Conservation (phyloP, 2,888 invertebrate species). For the Agonopterix arenella region DNA sequence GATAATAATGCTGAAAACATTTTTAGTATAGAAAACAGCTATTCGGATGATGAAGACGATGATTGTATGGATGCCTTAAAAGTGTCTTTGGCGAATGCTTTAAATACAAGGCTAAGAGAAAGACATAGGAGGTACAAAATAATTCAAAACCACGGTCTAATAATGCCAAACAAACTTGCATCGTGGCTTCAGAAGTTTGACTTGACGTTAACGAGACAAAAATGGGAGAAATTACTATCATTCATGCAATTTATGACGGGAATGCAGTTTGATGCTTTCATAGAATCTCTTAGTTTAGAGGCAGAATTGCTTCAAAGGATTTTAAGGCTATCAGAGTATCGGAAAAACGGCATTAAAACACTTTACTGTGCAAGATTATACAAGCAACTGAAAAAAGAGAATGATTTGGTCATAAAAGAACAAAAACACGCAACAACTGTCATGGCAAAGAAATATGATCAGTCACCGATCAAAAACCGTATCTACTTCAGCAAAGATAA, state of each 20-base stretch:
- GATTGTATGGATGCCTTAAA: conserved; percentile 80
- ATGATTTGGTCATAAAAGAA: conserved; percentile 74
- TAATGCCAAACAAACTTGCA: conserved; percentile 82
- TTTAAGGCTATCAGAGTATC: conserved; percentile 78
- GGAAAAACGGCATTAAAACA: conserved; percentile 83
- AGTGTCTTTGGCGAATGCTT: conserved; percentile 82
- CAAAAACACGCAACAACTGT: conserved; percentile 45
- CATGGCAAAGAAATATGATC: conserved; percentile 55
- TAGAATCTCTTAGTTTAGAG: conserved; percentile 85
- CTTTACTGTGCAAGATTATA: conserved; percentile 80
- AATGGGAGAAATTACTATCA: conserved; percentile 79
- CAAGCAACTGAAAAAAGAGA: conserved; percentile 78
- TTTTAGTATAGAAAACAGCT: conserved; percentile 63
- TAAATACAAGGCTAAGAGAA: conserved; percentile 86
- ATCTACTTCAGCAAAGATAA: conserved; percentile 27
- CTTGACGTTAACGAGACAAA: conserved; percentile 71
- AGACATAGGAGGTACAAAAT: conserved; percentile 83
- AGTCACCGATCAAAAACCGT: conserved; percentile 44
- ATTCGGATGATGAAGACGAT: conserved; percentile 65
- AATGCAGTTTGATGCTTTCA: conserved; percentile 83
- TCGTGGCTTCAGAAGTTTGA: conserved; percentile 85
- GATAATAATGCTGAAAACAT: conserved; percentile 89
- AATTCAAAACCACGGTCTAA: conserved; percentile 86
- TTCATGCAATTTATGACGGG: conserved; percentile 87
- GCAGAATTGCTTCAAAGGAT: conserved; percentile 81